Base-by-base conservation (phyloP, 2,113 vertebrate genomes). In the Chaenocephalus aceratus region DNA sequence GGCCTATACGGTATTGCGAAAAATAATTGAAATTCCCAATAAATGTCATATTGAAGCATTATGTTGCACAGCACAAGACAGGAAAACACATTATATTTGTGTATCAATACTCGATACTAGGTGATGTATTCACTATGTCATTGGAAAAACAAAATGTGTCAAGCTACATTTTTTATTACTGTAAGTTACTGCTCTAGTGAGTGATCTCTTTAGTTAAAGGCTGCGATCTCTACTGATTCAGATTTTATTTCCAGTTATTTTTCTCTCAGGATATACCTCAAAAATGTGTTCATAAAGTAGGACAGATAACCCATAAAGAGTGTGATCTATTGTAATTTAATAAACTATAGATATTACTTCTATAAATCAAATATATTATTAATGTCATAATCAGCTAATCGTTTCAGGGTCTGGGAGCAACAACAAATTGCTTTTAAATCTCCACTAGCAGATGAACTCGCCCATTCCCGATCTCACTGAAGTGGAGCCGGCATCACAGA, bases 401-500 rank as follows among this genome's bases (percentile, higher is more conserved):
- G 49, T 72, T 86, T 85, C 49, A 56, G 69, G 57, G 49, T 59
- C 49, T 74, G 45, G 15, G 65, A 73, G 74, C 58, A 80, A 57
- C 57, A 67, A 51, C 46, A 68, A 80, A 83, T 63, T 59, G 65
- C 71, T 79, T 75, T 80, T 73, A 78, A 86, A 78, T 83, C 75
- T 85, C 53, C 79, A 65, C 78, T 72, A 49, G 75, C 75, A 66
- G 66, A 77, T 70, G 61, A 89, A 86, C 91, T 76, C 90, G 14
- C 91, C 93, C 90, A 81, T 84, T 84, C 71, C 62, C 10, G 8
- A 71, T 79, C 51, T 76, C 81, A 82, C 66, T 85, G 79, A 85
- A 80, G 68, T 81, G 68, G 74, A 88, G 83, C 63, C 78, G 76
- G 80, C 72, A 74, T 72, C 88, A 82, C 77, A 82, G 67, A 86